Evolutionary conservation across 2,113 vertebrate genomes (phyloP), one percentile per base, ranked within the genome.

Genomic region (Spea multiplicata): DNA sequence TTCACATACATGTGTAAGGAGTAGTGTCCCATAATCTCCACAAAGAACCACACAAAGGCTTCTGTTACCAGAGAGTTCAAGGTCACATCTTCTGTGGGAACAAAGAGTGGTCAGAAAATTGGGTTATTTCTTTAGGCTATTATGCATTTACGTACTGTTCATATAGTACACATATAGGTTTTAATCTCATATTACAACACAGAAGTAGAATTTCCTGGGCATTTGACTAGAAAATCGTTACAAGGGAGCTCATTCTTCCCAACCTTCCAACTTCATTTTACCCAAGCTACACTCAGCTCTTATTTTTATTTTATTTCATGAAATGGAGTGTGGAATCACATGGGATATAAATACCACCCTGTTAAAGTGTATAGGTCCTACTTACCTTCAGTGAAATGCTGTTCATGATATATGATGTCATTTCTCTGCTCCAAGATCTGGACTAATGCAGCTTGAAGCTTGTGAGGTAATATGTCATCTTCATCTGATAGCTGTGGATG

Each of bases 1-100:
- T 92, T 91, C 82, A 97, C 93, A 0, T 80, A 86, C 93, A 99
- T 95, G 87, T 95, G 94, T 66, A 95, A 88, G 5, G 96, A 95
- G 82, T 98, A 99, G 89, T 99, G 97, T 47, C 97, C 97, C 7
- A 98, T 92, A 0, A 96, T 81, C 86, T 99, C 97, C 89, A 98
- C 96, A 5, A 99, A 98, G 87, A 99, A 95, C 44, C 89, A 92
- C 83, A 98, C 96, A 52, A 98, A 99, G 0, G 94, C 94, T 89
- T 99, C 97, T 0, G 97, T 99, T 8, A 99, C 83, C 84, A 99
- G 87, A 3, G 92, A 87, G 85, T 93, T 95, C 17, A 94, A 87
- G 8, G 81, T 85, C 13, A 57, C 4, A n/a, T 86, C 88, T 81
- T 84, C 86, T 91, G 75, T 0, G 74, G 73, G 53, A 80, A 69